A percentile compares a stretch with the other conserved stretches of the same genome.
Evolutionary conservation across 2,113 vertebrate species (phyloP).

Genomic region (Eudorcas thomsonii): DNA sequence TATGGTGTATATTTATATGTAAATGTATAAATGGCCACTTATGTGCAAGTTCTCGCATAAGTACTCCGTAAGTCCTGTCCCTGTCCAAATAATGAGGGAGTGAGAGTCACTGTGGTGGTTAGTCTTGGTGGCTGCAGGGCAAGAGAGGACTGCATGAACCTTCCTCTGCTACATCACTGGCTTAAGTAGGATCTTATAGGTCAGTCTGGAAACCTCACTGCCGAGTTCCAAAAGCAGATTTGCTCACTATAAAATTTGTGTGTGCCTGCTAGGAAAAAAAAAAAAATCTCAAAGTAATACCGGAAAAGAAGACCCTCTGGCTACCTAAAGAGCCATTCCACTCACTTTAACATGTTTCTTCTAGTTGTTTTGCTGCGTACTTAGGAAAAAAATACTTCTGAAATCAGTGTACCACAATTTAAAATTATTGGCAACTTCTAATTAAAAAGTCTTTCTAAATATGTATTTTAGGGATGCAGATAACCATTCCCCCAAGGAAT

Average conservation of each 20-base stretch:
- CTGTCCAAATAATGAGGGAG: rapidly evolving
- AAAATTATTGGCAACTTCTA: neutral
- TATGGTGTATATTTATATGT: neutral
- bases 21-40: neutral
- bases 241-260: conserved; percentile 13
- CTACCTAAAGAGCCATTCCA: neutral
- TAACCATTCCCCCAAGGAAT: neutral
- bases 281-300: neutral
- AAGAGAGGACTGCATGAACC: neutral
- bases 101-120: neutral
- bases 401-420: neutral
- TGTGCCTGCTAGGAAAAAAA: neutral
- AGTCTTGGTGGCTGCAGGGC: neutral
- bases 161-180: neutral
- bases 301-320: neutral
- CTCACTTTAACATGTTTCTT: neutral
- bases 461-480: neutral
- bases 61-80: neutral
- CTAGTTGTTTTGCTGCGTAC: neutral
- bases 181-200: neutral
- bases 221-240: neutral
- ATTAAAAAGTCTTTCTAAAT: neutral
- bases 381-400: neutral
- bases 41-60: neutral
- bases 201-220: neutral